A percentile compares a stretch with the other conserved stretches of the same genome.
phyloP scores from a whole-genome alignment of 2,113 vertebrate species.

The Pedionomus torquatus region DNA sequence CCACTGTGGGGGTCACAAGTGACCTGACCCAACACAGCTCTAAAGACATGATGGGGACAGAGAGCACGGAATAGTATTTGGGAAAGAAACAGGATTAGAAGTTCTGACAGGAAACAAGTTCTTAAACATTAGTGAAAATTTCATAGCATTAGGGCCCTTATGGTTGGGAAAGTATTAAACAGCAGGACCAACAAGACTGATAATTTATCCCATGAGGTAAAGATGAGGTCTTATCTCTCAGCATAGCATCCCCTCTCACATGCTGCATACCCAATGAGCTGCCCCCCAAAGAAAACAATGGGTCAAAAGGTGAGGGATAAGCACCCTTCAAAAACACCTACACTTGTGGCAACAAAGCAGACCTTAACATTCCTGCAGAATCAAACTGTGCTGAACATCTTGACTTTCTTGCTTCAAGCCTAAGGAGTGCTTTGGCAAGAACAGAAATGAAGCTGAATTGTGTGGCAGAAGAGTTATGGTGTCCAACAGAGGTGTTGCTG shows the following conservation, averaged over 20 bases:
- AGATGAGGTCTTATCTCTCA: not conserved
- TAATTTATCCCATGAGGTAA: not conserved
- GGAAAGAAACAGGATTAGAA: not conserved
- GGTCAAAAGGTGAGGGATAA: not conserved
- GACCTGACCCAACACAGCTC: not conserved
- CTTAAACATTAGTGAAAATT: not conserved
- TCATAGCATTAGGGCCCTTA: not conserved
- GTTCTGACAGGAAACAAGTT: not conserved
- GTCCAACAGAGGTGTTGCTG: not conserved
- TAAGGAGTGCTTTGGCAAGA: not conserved
- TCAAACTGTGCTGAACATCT: not conserved
- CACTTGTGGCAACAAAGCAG: not conserved
- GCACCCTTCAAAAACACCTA: not conserved
- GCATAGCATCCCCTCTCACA: not conserved
- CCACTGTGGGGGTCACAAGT: accelerated
- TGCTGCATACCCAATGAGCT: not conserved
- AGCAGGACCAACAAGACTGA: not conserved
- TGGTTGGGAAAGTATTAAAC: not conserved
- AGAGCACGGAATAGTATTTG: not conserved
- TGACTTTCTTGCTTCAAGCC: not conserved
- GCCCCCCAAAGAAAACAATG: not conserved
- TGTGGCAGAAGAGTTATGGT: not conserved
- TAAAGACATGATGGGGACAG: not conserved
- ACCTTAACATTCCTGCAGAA: not conserved
- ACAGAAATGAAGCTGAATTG: not conserved